Conservation (phyloP, 2,888 invertebrate genomes). For the Hirtodrosophila cameraria region DNA sequence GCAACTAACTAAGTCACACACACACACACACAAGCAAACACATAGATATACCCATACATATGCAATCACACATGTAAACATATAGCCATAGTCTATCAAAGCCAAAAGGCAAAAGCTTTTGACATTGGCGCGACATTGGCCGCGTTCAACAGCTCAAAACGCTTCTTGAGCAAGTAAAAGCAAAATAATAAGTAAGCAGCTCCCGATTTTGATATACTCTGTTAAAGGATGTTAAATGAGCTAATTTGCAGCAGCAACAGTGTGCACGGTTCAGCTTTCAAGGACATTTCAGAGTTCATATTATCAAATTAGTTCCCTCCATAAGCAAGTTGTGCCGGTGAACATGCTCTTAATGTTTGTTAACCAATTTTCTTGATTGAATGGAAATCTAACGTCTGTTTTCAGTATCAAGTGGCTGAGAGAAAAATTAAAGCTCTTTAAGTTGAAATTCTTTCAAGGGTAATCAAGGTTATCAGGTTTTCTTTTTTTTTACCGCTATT, state of each 20-base stretch:
- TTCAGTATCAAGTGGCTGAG: conserved; percentile 55
- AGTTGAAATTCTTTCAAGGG: background rate
- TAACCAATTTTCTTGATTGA: conserved; percentile 60
- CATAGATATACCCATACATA: background rate
- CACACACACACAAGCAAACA: conserved; percentile 1
- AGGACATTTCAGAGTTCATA: too few relatives aligned
- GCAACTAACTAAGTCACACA: conserved; percentile 22
- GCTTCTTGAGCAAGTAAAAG: background rate
- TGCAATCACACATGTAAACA: background rate
- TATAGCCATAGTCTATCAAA: conserved; percentile 15
- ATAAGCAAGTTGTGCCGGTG: background rate
- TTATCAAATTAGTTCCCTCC: too few relatives aligned
- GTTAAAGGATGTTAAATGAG: too few relatives aligned
- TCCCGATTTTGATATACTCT: too few relatives aligned
- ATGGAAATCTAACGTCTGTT: conserved; percentile 31
- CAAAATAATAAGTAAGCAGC: too few relatives aligned
- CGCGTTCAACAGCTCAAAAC: conserved; percentile 2
- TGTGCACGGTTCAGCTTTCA: too few relatives aligned
- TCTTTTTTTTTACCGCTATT: too few relatives aligned
- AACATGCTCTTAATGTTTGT: conserved; percentile 58
- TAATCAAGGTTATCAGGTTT: too few relatives aligned
- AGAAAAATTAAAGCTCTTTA: conserved; percentile 11
- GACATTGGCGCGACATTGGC: conserved; percentile 76
- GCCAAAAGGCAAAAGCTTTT: conserved; percentile 41
- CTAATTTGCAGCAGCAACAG: too few relatives aligned